phyloP scores from a whole-genome alignment of 2,888 invertebrate species.

The Oxytorus armatus region DNA sequence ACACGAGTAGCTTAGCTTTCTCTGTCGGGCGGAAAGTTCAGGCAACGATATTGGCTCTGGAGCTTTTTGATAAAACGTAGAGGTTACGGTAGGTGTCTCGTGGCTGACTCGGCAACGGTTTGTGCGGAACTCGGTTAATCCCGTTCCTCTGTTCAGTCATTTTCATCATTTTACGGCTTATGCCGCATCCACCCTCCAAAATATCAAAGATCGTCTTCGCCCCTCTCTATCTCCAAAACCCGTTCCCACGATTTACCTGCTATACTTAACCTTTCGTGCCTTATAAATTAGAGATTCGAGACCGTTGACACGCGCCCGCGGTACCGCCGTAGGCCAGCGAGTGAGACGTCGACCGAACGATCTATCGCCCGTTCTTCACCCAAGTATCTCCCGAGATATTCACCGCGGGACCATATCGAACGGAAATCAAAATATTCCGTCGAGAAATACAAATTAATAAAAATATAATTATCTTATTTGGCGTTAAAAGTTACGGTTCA shows the following conservation, averaged over 20 bases:
- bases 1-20: no score
- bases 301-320: conserved; percentile 17
- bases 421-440: no score
- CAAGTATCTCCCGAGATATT: conserved; percentile 10
- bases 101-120: conserved; percentile 53
- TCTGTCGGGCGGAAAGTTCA: no score
- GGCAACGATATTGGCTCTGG: no score
- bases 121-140: conserved; percentile 74
- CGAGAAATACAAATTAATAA: no score
- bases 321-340: conserved; percentile 4
- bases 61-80: not conserved
- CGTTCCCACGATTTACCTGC: conserved; percentile 26
- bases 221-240: not conserved
- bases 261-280: conserved; percentile 57
- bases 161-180: no score
- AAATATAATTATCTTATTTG: no score
- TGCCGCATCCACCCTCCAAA: conserved; percentile 54
- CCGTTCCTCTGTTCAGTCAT: no score
- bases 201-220: conserved; percentile 45
- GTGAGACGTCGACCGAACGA: no score
- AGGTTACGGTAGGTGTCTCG: not conserved
- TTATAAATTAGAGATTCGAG: conserved; percentile 57
- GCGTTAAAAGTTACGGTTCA: no score
- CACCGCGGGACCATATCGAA: no score
- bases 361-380: no score